A percentile compares a stretch with the other conserved stretches of the same genome.
These are phyloP conservation scores for Cephalophus harveyi DNA, from an alignment of 2,113 vertebrate genomes.

Conservation along the genomic window DNA sequence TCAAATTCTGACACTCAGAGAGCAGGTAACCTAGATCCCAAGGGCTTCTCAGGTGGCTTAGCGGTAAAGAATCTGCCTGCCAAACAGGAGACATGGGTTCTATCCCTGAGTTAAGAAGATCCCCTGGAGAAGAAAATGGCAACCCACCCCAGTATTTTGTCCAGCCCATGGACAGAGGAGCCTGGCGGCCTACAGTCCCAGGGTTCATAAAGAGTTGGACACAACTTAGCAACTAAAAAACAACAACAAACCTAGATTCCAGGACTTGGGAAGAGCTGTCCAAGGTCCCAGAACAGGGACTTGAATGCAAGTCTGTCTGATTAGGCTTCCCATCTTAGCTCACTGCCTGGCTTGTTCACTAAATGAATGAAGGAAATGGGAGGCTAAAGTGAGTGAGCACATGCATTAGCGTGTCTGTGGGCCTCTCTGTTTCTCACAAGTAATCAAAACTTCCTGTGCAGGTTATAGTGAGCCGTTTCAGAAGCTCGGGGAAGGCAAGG, in stretches of 20 bases:
- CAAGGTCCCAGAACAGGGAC: neutral
- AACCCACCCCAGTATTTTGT: neutral
- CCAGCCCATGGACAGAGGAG: neutral
- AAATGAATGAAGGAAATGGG: no score
- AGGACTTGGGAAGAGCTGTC: neutral
- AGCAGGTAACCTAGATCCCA: neutral
- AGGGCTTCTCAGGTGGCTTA: neutral
- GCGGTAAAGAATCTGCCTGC: neutral
- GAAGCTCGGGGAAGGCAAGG: neutral
- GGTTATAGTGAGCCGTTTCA: neutral
- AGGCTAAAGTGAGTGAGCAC: neutral
- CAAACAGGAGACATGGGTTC: neutral
- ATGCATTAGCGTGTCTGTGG: fast-evolving
- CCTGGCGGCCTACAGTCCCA: neutral
- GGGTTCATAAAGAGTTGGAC: neutral
- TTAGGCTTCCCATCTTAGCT: neutral
- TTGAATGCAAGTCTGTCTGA: neutral
- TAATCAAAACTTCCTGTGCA: neutral
- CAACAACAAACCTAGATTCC: neutral
- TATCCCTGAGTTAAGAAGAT: neutral
- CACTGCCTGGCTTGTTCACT: neutral
- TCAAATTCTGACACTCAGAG: neutral
- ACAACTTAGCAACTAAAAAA: neutral
- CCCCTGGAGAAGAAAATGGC: neutral
- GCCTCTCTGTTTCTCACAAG: neutral